Conservation (phyloP, 2,888 invertebrate genomes). For the Synanthedon andrenaeformis region DNA sequence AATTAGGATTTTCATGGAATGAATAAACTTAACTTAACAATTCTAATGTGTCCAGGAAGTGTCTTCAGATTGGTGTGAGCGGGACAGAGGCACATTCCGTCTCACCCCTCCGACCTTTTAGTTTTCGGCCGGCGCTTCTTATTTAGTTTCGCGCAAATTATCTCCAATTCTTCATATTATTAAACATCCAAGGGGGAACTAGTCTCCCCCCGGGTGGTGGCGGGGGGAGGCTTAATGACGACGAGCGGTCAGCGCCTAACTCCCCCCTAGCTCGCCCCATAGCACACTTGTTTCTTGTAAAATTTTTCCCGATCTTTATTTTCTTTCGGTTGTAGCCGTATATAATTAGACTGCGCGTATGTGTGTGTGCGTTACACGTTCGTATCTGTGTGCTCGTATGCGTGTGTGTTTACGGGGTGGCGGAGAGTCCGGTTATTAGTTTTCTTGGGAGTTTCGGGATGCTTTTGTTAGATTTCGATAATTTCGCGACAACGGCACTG, state of each 20-base stretch:
- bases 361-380: conserved; percentile 13
- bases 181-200: conserved; percentile 66
- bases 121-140: conserved; percentile 68
- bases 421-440: conserved; percentile 61
- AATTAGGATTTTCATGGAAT: too few relatives aligned
- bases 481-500: conserved; percentile 53
- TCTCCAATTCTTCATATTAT: conserved; percentile 72
- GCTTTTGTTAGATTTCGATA: conserved; percentile 70
- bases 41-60: too few relatives aligned
- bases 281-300: conserved; percentile 65
- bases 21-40: too few relatives aligned
- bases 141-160: conserved; percentile 72
- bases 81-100: conserved; percentile 8
- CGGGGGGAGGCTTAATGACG: conserved; percentile 54
- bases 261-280: conserved; percentile 32
- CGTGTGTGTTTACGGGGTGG: conserved; percentile 15
- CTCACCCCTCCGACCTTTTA: conserved; percentile 48
- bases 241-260: conserved; percentile 60
- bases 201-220: conserved; percentile 27
- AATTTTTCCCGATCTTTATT: conserved; percentile 71
- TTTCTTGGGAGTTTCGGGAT: conserved; percentile 65
- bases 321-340: conserved; percentile 59
- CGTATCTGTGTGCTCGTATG: conserved; percentile 13
- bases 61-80: conserved; percentile 6
- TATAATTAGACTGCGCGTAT: conserved; percentile 54